Evolutionary conservation across 1,140 invertebrate species (phyloP).

Genomic region (Dendroctonus ponderosae): DNA sequence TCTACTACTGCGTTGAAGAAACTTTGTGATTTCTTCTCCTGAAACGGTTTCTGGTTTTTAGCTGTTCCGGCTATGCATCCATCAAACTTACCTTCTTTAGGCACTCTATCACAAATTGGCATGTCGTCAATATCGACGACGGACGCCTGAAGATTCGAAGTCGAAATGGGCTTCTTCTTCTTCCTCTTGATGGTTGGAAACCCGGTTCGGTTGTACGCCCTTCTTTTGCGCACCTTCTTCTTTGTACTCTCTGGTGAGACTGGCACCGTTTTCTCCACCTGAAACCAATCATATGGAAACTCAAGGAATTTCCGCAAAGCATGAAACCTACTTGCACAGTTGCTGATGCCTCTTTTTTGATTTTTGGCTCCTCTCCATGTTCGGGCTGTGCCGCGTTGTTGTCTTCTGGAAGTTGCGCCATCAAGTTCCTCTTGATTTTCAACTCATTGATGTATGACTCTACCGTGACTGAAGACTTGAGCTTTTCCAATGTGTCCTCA

Average conservation of each 20-base stretch:
- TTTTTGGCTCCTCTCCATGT: constrained; percentile 9
- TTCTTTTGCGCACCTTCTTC: constrained; percentile 69
- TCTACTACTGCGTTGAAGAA: constrained; percentile 52
- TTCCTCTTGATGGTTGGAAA: constrained; percentile 83
- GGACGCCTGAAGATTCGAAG: constrained; percentile 4
- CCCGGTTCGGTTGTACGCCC: constrained; percentile 79
- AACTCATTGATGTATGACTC: constrained; percentile 46
- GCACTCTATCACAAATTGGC: constrained; percentile 60
- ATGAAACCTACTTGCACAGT: constrained; percentile 8
- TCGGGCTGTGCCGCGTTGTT: constrained; percentile 32
- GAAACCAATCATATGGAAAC: constrained; percentile 10
- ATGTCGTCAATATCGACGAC: constrained; percentile 8
- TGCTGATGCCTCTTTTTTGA: constrained; percentile 13
- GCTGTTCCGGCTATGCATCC: background rate
- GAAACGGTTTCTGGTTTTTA: constrained; percentile 4
- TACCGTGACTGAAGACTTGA: constrained; percentile 37
- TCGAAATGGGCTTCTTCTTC: constrained; percentile 63
- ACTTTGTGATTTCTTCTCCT: constrained; percentile 59
- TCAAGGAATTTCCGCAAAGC: background rate
- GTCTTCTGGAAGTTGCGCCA: constrained; percentile 6
- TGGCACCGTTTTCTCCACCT: constrained; percentile 50
- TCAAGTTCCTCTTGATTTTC: constrained; percentile 44
- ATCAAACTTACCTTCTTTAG: constrained; percentile 54
- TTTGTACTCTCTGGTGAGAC: constrained; percentile 51
- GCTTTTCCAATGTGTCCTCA: constrained; percentile 39